A percentile compares a stretch with the other conserved stretches of the same genome.
Conservation (phyloP, 2,888 invertebrate species). For the Sesia bembeciformis region DNA sequence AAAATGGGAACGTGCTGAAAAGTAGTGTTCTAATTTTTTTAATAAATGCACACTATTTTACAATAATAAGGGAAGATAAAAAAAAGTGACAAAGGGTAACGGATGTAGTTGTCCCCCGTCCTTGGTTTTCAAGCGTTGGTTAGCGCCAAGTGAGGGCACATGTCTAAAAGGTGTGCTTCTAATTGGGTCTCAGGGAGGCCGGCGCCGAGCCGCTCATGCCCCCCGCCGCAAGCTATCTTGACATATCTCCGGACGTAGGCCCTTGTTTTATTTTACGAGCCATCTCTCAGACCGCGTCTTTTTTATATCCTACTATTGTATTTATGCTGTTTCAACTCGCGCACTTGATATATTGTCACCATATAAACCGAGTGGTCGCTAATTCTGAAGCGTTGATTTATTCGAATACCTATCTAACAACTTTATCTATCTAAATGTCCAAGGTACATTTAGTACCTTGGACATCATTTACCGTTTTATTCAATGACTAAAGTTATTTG, state of each 20-base stretch:
- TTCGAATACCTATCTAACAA: not conserved
- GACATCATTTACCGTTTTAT: no score
- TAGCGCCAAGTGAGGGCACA: slow-evolving; percentile 62
- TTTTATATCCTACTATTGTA: slow-evolving; percentile 57
- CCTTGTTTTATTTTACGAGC: slow-evolving; percentile 73
- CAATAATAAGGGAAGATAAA: no score
- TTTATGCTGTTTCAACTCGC: slow-evolving; percentile 46
- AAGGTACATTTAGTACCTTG: no score
- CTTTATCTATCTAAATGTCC: no score
- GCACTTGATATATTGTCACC: slow-evolving; percentile 56
- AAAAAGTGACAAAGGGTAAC: slow-evolving; percentile 55
- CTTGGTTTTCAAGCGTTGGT: slow-evolving; percentile 55
- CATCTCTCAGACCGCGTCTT: slow-evolving; percentile 52
- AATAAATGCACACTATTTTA: no score
- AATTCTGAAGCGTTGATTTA: slow-evolving; percentile 38
- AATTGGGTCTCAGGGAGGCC: slow-evolving; percentile 65
- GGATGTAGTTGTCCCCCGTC: slow-evolving; percentile 51
- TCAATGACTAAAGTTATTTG: no score
- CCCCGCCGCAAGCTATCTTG: slow-evolving; percentile 68
- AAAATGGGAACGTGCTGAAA: no score
- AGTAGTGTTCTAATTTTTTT: no score
- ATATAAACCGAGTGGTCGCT: slow-evolving; percentile 43
- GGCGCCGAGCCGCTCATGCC: slow-evolving; percentile 40
- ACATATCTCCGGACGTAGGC: slow-evolving; percentile 69
- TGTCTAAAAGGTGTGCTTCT: slow-evolving; percentile 73